A percentile compares a stretch with the other conserved stretches of the same genome.
Conservation (phyloP, 1,140 invertebrate species). For the Cryptotermes secundus region DNA sequence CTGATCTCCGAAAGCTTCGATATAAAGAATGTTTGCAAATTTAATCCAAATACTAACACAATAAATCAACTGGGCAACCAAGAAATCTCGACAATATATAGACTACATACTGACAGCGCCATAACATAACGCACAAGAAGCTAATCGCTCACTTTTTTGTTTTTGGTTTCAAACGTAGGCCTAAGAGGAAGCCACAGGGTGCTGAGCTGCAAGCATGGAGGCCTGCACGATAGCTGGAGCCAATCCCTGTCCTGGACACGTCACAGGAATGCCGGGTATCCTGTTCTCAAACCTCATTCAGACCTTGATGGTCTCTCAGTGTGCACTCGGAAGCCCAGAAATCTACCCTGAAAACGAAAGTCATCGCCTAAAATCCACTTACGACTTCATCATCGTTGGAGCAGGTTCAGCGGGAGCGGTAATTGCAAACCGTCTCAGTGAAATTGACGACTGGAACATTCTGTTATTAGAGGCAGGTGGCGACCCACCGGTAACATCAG, state of each 20-base stretch:
- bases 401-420: constrained; percentile 66
- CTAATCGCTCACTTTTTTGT: too few species aligned
- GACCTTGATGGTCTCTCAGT: constrained; percentile 55
- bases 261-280: constrained; percentile 34
- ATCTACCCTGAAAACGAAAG: constrained; percentile 52
- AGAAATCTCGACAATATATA: too few species aligned
- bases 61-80: too few species aligned
- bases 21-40: too few species aligned
- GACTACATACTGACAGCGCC: too few species aligned
- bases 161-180: neutral
- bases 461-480: constrained; percentile 61
- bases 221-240: constrained; percentile 42
- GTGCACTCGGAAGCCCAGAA: constrained; percentile 43
- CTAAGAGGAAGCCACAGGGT: neutral
- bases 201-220: constrained; percentile 41
- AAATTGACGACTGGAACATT: constrained; percentile 53
- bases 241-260: constrained; percentile 29
- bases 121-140: too few species aligned
- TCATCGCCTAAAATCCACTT: constrained; percentile 52
- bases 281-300: constrained; percentile 51
- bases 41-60: too few species aligned
- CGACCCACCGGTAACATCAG: constrained; percentile 43
- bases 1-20: too few species aligned
- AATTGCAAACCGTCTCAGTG: constrained; percentile 59
- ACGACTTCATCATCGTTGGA: constrained; percentile 59